Base-by-base conservation (phyloP, 2,797 vertebrate species). In the Podargus strigoides region DNA sequence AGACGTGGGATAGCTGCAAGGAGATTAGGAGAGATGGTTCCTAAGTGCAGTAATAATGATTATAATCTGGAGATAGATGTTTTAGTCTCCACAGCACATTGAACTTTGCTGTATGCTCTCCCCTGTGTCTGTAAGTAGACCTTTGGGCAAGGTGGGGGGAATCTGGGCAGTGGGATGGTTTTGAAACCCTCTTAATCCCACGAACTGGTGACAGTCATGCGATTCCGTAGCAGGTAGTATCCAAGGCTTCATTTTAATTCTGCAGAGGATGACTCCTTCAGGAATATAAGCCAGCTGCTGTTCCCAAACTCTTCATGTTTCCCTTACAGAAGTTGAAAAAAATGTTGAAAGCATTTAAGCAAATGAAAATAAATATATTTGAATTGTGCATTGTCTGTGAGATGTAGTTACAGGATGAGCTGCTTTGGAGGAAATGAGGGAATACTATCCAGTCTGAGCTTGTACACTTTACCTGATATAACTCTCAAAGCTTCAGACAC, bases 31-130 rank as follows among this genome's bases (percentile, higher is more conserved):
- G 52, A 34, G 17, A 7, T 41, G 44, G 60, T 39, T 91, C 44
- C 32, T 24, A 39, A 76, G 15, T 36, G 64, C 42, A 46, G 0
- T 19, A 12, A 28, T 50, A 24, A 2, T 23, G 8, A 8, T 3
- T 32, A 32, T 50, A 73, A 69, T 50, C 47, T 26, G 70, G 37
- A 1, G 27, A 3, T 3, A 12, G 26, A 9, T 39, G 30, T 64
- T 42, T 7, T 3, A 14, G 13, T 16, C 27, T 15, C 8, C 58
- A 44, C 19, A 60, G 18, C 6, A 0, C 0, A 0, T 46, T 58
- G 47, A 50, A 27, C 10, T 0, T 0, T 42, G 34, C 14, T 28
- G 2, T 14, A 27, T 18, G n/a, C 36, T 46, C 5, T 72, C 32
- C 34, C 14, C 4, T 14, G 0, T 18, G 19, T 22, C 49, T 78